Evolutionary conservation across 1,140 invertebrate genomes (phyloP), one percentile per base, ranked within the genome.

Genomic region (Sminthurinus signatus): DNA sequence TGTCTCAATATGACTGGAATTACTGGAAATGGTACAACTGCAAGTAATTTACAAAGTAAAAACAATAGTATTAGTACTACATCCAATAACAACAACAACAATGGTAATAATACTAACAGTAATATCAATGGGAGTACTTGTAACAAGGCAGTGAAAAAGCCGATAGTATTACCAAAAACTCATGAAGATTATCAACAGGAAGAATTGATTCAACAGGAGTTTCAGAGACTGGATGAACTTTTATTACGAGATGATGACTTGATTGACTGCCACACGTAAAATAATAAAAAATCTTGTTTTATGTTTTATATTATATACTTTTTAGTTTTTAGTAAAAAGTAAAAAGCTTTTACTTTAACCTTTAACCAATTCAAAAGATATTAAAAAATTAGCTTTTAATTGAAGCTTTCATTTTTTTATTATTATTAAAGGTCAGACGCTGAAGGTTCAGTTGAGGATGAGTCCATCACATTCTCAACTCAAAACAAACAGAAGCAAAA

Each of bases 141-240:
- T n/a, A 48, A n/a, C 8, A 52, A 52, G 25, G 14, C 10, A 27
- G 23, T 23, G 4, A 52, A 52, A 25, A 52, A 52, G n/a, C 25
- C 23, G 8, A 15, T 10, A 5, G 14, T 23, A 8, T 27, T 8
- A 10, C 10, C 28, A 19, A 48, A 48, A 10, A 48, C 8, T 48
- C 50, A 52, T 52, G 50, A 52, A 52, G 50, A 52, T 52, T 52
- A 52, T 29, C 50, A 52, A 23, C 50, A 52, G n/a, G 50, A 52
- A 27, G 50, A 27, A 10, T n/a, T 52, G 21, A 52, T 52, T 10
- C 50, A 52, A 29, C 21, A 52, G 27, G 50, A 52, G n/a, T 52
- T 52, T 52, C 50, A 52, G n/a, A 25, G 50, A 28, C 23, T 52
- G 21, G 50, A 52, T n/a, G 23, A 52, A 52, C 14, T 52, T 5